These are phyloP conservation scores for Dendropsophus ebraccatus DNA, from an alignment of 2,113 vertebrate genomes.

Conservation along the genomic window DNA sequence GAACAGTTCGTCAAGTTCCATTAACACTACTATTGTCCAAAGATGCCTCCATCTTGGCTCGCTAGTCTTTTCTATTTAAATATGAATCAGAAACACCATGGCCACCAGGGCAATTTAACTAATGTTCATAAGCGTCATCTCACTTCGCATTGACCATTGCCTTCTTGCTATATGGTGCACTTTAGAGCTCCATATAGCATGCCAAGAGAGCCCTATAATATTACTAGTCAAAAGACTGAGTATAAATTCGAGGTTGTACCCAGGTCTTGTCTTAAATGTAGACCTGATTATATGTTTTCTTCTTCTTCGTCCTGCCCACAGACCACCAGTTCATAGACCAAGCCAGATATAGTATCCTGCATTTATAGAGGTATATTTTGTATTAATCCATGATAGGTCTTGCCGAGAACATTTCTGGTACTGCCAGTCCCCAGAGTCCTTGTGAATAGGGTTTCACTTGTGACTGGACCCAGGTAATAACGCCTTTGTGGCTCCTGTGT, in stretches of 20 bases:
- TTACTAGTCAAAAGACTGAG: neutral
- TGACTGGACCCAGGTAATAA: neutral
- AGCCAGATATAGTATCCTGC: neutral
- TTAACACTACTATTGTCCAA: too few species aligned
- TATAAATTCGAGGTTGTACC: neutral
- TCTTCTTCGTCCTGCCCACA: neutral
- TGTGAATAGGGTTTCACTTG: neutral
- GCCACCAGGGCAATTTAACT: neutral
- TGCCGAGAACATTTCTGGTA: neutral
- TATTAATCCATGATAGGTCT: neutral
- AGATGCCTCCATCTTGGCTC: neutral
- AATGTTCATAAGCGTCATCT: neutral
- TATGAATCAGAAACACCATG: neutral
- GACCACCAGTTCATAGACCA: neutral
- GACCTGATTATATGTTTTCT: conserved; percentile 13
- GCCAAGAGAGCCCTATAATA: neutral
- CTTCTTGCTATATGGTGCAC: neutral
- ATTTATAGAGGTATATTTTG: neutral
- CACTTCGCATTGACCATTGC: too few species aligned
- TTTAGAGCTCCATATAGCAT: neutral
- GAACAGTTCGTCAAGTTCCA: too few species aligned
- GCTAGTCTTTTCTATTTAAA: neutral
- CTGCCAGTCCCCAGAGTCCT: neutral
- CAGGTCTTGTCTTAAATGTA: neutral
- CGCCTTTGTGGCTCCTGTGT: neutral